Base-by-base conservation (phyloP, 2,888 invertebrate species). In the Hypolimnas misippus region DNA sequence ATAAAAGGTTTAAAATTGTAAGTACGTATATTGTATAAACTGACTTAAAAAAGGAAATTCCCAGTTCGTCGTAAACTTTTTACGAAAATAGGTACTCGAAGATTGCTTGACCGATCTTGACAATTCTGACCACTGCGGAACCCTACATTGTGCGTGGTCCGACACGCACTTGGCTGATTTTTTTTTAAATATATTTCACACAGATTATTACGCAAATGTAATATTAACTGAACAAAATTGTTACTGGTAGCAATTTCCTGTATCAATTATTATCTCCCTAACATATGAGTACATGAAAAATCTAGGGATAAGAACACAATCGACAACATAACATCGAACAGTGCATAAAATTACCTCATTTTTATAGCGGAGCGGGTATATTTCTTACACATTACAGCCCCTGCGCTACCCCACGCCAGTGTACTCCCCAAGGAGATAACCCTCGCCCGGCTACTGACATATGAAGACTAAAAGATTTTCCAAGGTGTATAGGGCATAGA, bases 261-360 rank as follows among this genome's bases (percentile, higher is more conserved):
- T 29, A 49, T 14, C 49, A 51, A 55, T 58, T 56, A 42, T 53
- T 53, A 54, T 63, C 54, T 68, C 57, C 55, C 21, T 70, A 72
- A 65, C 65, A 52, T 60, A 33, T 40, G 29, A 17, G 10, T 16
- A 59, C 58, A 65, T 63, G 65, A 52, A 50, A 66, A 67, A 60
- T 64, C 56, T 60, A 63, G 65, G 70, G 73, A 70, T 65, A 71
- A 72, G 65, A 61, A 67, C 69, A 74, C 73, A 76, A 72, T 73
- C 66, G 70, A 62, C 69, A 62, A 69, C 70, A 76, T 77, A 76
- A 82, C 77, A 77, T 76, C 73, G 80, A 77, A 83, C 82, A 88
- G 87, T 88, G 89, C 88, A 89, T 88, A 88, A 84, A 82, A 88
- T 87, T 86, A 84, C 83, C 84, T 85, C 84, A 84, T 87, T 87